A percentile compares a stretch with the other conserved stretches of the same genome.
phyloP scores from a whole-genome alignment of 2,797 vertebrate genomes.

The Anguilla obscura region DNA sequence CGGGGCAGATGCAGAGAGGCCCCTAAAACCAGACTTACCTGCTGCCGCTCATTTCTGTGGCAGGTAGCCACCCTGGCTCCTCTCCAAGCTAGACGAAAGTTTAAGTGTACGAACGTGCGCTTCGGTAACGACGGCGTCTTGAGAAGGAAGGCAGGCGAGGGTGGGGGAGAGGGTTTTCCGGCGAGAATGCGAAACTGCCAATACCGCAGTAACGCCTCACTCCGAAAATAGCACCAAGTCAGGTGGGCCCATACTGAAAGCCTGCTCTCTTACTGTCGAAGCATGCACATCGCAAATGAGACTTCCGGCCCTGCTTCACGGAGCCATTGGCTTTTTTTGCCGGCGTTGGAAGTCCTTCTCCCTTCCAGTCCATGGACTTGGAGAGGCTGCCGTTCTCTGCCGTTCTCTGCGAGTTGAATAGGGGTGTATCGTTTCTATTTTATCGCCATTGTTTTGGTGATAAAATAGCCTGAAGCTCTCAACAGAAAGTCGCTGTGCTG shows the following conservation, averaged over 20 bases:
- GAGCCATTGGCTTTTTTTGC: neutral
- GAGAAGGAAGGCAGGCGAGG: neutral
- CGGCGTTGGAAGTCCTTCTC: neutral
- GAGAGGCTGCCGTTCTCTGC: neutral
- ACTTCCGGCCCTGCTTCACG: neutral
- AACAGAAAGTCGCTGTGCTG: slow-evolving; percentile 41
- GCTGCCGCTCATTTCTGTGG: slow-evolving; percentile 62
- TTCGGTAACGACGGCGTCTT: neutral
- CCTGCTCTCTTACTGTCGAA: neutral
- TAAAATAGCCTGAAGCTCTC: slow-evolving; percentile 30
- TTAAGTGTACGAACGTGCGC: neutral
- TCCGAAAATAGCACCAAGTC: neutral
- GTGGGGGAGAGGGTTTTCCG: neutral
- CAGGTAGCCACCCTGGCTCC: slow-evolving; percentile 49
- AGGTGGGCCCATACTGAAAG: neutral
- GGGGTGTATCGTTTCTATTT: neutral
- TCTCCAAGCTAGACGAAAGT: neutral
- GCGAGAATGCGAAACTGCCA: neutral
- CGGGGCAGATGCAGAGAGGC: slow-evolving; percentile 18
- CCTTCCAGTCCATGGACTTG: neutral
- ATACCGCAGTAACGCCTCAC: neutral
- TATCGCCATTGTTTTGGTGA: slow-evolving; percentile 6
- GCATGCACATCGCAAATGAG: neutral
- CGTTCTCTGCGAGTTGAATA: neutral
- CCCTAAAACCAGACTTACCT: slow-evolving; percentile 66